phyloP scores from a whole-genome alignment of 2,888 invertebrate genomes.

The Crematogaster levior region DNA sequence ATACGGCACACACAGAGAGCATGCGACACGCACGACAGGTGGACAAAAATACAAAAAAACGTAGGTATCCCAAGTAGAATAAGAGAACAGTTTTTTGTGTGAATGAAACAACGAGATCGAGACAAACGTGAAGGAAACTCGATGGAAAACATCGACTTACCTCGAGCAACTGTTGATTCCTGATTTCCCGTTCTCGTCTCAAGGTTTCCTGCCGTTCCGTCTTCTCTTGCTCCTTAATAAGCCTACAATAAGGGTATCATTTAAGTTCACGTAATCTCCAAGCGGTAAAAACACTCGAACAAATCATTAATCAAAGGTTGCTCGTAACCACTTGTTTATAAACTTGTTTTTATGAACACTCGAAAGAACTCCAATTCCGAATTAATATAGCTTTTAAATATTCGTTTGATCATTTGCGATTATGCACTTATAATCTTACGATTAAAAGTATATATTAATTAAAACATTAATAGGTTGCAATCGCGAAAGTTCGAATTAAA shows the following conservation, averaged over 20 bases:
- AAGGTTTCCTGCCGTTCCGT: constrained; percentile 94
- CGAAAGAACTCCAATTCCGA: background rate
- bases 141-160: constrained; percentile 86
- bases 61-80: constrained; percentile 79
- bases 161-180: constrained; percentile 95
- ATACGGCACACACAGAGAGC: constrained; percentile 85
- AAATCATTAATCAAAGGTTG: constrained; percentile 40
- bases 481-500: background rate
- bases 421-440: constrained; percentile 19
- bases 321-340: background rate
- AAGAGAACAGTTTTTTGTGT: constrained; percentile 83
- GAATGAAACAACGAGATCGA: constrained; percentile 83
- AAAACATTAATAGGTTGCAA: constrained; percentile 8
- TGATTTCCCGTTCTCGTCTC: constrained; percentile 92
- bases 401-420: background rate
- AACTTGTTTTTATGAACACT: constrained; percentile 10
- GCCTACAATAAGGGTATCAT: constrained; percentile 77
- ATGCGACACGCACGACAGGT: constrained; percentile 86
- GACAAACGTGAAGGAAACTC: constrained; percentile 73
- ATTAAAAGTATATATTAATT: constrained; percentile 27
- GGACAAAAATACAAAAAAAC: constrained; percentile 82
- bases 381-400: constrained; percentile 4
- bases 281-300: constrained; percentile 21
- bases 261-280: constrained; percentile 32
- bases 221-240: constrained; percentile 91